Evolutionary conservation across 2,888 invertebrate genomes (phyloP), one percentile per base, ranked within the genome.

Genomic region (Pristionchus mayeri): DNA sequence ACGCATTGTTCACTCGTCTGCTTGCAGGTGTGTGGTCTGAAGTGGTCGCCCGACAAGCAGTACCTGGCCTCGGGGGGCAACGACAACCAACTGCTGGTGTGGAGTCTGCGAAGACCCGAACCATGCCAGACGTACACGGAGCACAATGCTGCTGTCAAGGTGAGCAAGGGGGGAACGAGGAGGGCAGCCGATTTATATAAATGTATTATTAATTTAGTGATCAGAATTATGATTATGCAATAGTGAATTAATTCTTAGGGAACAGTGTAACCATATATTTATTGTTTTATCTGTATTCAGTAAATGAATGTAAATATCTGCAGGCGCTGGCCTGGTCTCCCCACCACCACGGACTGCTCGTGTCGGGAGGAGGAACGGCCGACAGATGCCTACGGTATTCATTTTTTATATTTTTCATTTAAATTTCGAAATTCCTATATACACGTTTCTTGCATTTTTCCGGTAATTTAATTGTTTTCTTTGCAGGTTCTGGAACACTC

Each of bases 361-460:
- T 98, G 0, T 97, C 96, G 57, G 98, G 98, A 71, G 98, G 98
- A n/a, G 98, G 98, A n/a, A 98, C 98, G 0, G 98, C 98, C 0
- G 98, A 98, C 94, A 94, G 98, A 40, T 97, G 97, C 93, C 97
- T 90, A 18, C 98, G 87, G 95, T 97, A n/a, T 30, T 30, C 13
- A 34, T 16, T 30, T 63, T 27, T 18, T 63, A 27, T 63, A 63
- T 54, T 54, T 18, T 54, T n/a, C 4, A 44, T 44, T 44, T 44
- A 9, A 48, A 44, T 44, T 44, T 9, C 44, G 6, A 16, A 54
- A 54, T 54, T 54, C 54, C 21, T 16, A 54, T 54, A n/a, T 16
- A 54, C 16, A 54, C n/a, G n/a, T 54, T 44, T 44, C 21, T 18
- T 4, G 4, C 21, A 16, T 54, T 54, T 54, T 4, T 21, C 21